Evolutionary conservation across 2,113 vertebrate species (phyloP), one percentile per base, ranked within the genome.

Genomic region (Lasiurus cinereus): DNA sequence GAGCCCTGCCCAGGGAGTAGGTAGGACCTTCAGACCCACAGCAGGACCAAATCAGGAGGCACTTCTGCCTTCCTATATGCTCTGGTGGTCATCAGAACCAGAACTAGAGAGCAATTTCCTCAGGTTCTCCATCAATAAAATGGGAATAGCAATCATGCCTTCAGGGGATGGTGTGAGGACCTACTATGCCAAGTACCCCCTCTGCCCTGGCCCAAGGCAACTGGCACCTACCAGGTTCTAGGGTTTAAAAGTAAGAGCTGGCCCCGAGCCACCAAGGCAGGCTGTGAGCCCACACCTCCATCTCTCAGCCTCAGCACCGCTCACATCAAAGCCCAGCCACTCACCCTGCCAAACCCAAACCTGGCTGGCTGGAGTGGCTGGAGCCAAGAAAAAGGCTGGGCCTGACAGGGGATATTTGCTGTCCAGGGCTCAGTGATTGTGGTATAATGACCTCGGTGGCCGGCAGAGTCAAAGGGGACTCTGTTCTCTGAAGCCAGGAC

Each of bases 351-450:
- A 98, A 97, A 97, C 94, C 95, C 97, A 98, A 97, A 98, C 97
- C 96, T 95, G 87, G 97, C 96, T 96, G 95, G 96, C 97, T 93
- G 82, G 95, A 66, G 97, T 96, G 96, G 97, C 97, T 88, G 88
- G 70, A 24, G 96, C 97, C 97, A 96, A 97, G 97, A 95, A 96
- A 97, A 96, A 97, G 97, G 97, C 97, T 93, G 91, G 95, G 88
- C 96, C 96, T 94, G 96, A 94, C 82, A 74, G 90, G 48, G 94
- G 94, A 94, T 96, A 93, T 97, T 98, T 97, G 48, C 84, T 97
- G 96, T 97, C 97, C 94, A 96, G 96, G 67, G 67, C 96, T 36
- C 27, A 83, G 96, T 90, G 97, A 98, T 95, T 96, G 95, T 96
- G 96, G 97, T 94, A 93, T 97, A 96, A 97, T 97, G 97, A 96